Evolutionary conservation across 2,113 vertebrate species (phyloP).

Genomic region (Sula dactylatra): DNA sequence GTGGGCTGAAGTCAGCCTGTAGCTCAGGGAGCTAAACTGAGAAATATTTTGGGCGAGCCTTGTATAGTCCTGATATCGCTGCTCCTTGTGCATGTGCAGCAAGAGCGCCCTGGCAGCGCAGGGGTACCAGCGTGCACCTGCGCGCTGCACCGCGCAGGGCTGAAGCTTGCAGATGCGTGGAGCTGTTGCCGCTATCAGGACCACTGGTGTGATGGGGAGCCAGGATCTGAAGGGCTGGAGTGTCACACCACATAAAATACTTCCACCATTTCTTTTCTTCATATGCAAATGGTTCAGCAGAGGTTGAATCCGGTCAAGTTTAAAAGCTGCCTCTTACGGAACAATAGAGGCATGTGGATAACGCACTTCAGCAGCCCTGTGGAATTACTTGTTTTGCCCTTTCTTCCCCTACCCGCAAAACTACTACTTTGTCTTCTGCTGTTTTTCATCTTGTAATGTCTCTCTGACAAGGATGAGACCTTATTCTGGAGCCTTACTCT

Average conservation of each 20-base stretch:
- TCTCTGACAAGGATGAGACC: background rate
- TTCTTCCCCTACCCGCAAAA: background rate
- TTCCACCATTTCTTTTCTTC: background rate
- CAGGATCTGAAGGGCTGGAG: background rate
- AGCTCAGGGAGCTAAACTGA: background rate
- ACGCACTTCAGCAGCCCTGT: background rate
- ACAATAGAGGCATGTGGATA: background rate
- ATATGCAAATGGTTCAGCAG: fast-evolving
- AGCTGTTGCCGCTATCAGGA: background rate
- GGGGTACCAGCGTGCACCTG: background rate
- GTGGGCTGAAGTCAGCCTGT: background rate
- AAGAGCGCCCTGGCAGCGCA: fast-evolving
- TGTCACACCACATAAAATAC: too few species aligned
- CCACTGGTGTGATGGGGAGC: background rate
- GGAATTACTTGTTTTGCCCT: background rate
- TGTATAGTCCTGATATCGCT: fast-evolving
- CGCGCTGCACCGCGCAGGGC: background rate
- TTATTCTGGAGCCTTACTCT: background rate
- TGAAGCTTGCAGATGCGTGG: fast-evolving
- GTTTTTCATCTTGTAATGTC: background rate
- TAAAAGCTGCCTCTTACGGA: background rate
- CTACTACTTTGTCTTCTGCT: background rate
- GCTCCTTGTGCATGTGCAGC: background rate
- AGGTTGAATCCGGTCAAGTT: background rate
- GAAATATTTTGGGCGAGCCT: background rate